Conservation (phyloP, 2,113 vertebrate genomes). For the Peromyscus polionotus region DNA sequence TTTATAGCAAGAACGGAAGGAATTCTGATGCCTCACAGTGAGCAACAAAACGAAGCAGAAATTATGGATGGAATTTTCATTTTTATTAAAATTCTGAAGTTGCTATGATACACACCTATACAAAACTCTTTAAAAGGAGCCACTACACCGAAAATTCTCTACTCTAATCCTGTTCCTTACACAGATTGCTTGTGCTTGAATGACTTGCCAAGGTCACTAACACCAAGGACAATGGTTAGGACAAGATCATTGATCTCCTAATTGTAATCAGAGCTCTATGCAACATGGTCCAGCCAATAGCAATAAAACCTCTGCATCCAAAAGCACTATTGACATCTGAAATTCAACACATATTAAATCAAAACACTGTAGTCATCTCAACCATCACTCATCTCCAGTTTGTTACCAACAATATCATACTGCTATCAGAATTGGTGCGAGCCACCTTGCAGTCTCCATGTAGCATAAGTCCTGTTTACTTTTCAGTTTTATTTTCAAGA, state of each 20-base stretch:
- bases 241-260: neutral
- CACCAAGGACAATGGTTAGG: neutral
- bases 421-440: neutral
- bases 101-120: neutral
- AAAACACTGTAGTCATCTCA: neutral
- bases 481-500: neutral
- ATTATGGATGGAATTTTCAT: conserved; percentile 62
- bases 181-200: neutral
- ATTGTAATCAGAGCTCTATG: neutral
- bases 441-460: neutral
- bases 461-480: neutral
- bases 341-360: neutral
- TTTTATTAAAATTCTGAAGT: conserved; percentile 56
- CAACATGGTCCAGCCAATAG: neutral
- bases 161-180: neutral
- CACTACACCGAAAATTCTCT: neutral
- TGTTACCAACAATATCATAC: neutral
- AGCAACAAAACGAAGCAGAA: conserved; percentile 59
- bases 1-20: conserved; percentile 50
- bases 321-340: neutral
- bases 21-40: conserved; percentile 58
- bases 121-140: neutral
- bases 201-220: conserved; percentile 35
- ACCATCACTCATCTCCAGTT: neutral
- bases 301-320: neutral